Conservation (phyloP, 2,113 vertebrate genomes). For the Copsychus sechellarum region DNA sequence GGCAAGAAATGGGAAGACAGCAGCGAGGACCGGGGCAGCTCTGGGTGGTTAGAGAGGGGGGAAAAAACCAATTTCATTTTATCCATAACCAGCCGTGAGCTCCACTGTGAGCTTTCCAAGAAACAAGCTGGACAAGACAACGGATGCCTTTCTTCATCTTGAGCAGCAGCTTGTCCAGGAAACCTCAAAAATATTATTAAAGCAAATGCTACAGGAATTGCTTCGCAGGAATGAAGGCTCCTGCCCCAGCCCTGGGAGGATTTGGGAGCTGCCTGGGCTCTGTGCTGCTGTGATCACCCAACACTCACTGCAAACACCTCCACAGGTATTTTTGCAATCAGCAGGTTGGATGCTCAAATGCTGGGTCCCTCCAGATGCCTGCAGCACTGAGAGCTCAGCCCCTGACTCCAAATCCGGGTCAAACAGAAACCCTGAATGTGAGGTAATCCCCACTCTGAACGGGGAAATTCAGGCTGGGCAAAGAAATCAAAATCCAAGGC, state of each 20-base stretch:
- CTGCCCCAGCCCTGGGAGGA: not conserved
- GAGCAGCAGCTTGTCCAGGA: not conserved
- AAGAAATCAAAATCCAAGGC: not conserved
- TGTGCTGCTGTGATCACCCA: not conserved
- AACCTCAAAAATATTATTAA: not conserved
- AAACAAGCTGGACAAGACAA: not conserved
- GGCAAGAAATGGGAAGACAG: constrained; percentile 21
- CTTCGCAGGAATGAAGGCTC: not conserved
- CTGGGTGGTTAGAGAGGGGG: not conserved
- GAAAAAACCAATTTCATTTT: fast-evolving
- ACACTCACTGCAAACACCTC: not conserved
- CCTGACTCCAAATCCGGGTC: not conserved
- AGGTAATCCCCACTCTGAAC: not conserved
- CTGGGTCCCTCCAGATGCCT: not conserved
- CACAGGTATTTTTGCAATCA: not conserved
- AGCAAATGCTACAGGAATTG: not conserved
- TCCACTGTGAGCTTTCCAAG: not conserved
- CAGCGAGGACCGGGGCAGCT: not conserved
- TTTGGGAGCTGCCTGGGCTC: not conserved
- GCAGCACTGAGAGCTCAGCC: not conserved
- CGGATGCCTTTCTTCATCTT: fast-evolving
- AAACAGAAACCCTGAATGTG: not conserved
- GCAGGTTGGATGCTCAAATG: not conserved
- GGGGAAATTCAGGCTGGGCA: not conserved
- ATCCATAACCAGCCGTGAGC: not conserved